Base-by-base conservation (phyloP, 2,888 invertebrate genomes). In the Drosophila phalerata region DNA sequence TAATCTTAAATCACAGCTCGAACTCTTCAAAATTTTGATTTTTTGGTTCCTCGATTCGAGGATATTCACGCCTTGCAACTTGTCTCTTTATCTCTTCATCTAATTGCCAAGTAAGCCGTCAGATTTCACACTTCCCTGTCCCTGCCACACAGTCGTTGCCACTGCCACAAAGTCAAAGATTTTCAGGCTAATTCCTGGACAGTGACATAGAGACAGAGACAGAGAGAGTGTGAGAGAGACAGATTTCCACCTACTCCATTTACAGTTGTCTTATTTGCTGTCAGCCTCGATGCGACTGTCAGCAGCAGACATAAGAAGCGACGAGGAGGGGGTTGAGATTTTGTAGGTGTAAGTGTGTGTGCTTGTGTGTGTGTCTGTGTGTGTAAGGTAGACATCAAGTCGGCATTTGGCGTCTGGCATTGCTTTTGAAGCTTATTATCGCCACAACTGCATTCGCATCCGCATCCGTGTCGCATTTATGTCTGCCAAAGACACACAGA, bases 181-280 rank as follows among this genome's bases (percentile, higher is more conserved):
- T 77, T 73, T 65, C 58, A 53, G 56, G 62, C 65, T 73, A 73
- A 77, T 73, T 51, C 73, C 62, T 25, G 68, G 60, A 72, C 61
- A 61, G 47, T 13, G 17, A 49, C 43, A 43, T 34, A n/a, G 34
- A 34, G 25, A 22, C 47, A 60, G 47, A 6, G 17, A 28, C 22
- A 4, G 63, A 64, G 53, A 57, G 47, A 10, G 17, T 19, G 13
- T 8, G 19, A 5, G 19, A 49, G 25, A 15, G 11, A 11, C 11
- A n/a, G 60, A 25, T 19, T 17, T 0, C 58, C 72, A 67, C 51
- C 79, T 61, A 69, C 79, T 64, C 79, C 79, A 79, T 74, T 79
- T 68, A 60, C 69, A 70, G 77, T 68, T 79, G 80, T 80, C 80
- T 79, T 77, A 77, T 79, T 79, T 74, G 65, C 80, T 79, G 83